These are phyloP conservation scores for Gymnarchus niloticus DNA, from an alignment of 2,113 vertebrate species.

Conservation along the genomic window DNA sequence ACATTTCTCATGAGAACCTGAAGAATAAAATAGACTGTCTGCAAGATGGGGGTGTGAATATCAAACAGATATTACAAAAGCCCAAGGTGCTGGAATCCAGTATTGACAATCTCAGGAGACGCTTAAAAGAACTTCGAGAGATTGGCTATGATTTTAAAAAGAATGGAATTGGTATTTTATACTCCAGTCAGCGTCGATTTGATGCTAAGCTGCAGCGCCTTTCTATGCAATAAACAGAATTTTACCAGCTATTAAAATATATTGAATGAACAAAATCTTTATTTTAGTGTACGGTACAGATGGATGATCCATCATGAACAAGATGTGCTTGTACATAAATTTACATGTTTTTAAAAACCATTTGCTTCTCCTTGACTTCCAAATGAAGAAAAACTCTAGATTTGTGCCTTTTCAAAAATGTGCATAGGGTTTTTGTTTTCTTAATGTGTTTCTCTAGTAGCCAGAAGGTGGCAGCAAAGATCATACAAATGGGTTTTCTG, in stretches of 20 bases:
- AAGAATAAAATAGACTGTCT: constrained; percentile 65
- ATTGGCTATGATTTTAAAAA: constrained; percentile 61
- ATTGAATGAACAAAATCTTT: too few relatives aligned
- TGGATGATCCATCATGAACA: neutral
- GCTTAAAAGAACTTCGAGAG: constrained; percentile 52
- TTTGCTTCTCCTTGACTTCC: neutral
- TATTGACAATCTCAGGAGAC: constrained; percentile 51
- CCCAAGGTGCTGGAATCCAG: constrained; percentile 63
- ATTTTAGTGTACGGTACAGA: neutral
- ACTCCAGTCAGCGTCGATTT: constrained; percentile 62
- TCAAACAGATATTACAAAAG: constrained; percentile 56
- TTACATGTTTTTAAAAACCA: neutral
- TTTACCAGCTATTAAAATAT: constrained; percentile 26
- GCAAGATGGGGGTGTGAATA: constrained; percentile 53
- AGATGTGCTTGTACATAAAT: neutral
- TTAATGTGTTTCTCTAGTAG: neutral
- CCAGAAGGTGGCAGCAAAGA: constrained; percentile 16
- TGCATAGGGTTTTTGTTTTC: neutral
- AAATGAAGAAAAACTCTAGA: neutral
- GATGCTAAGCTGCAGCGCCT: constrained; percentile 59
- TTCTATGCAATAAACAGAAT: neutral
- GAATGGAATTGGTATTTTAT: constrained; percentile 59
- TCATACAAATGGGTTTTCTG: neutral
- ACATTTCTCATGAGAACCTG: constrained; percentile 53
- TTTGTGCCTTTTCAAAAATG: neutral